Evolutionary conservation across 2,113 vertebrate genomes (phyloP), one percentile per base, ranked within the genome.

Genomic region (Abramis brama): DNA sequence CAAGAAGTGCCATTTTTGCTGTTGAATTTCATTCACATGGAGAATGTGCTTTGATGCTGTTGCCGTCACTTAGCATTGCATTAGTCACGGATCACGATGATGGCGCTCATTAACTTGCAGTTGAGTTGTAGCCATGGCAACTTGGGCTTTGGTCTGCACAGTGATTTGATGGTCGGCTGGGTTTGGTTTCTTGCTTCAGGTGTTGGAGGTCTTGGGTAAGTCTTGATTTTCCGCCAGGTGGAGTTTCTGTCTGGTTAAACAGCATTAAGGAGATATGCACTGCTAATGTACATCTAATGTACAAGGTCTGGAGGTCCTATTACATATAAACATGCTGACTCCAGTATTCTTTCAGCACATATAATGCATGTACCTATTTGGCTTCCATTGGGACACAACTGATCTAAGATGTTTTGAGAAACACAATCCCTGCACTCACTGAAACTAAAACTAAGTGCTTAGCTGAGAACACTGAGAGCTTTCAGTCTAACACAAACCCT

Each of bases 211-310:
- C 74, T 97, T 97, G 90, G 97, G 94, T 43, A 96, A 92, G 71
- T 97, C 96, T 3, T 97, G 95, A 90, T 97, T 97, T 93, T 98
- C 97, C 0, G 97, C 97, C 91, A 98, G 90, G 90, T 98, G 96
- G 90, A 98, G 91, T 90, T 97, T 98, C 95, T 98, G 97, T 93
- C 97, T 98, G 94, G 74, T 27, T 7, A 50, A 59, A 1, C 10
- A 33, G 36, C 3, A 88, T 97, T 94, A 96, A 97, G 96, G 95
- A 91, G 52, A 66, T 76, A 87, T 45, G 62, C 6, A 10, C 4
- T 13, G 5, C 60, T 45, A 43, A 55, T 45, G 59, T 23, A 75
- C 47, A 52, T 2, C 21, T 43, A 84, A 59, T 59, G 52, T 6
- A 59, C 30, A 43, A 27, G 23, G 9, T 47, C 39, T 66, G 59